A percentile compares a stretch with the other conserved stretches of the same genome.
phyloP scores from a whole-genome alignment of 2,113 vertebrate genomes.

The Alethe castanea region DNA sequence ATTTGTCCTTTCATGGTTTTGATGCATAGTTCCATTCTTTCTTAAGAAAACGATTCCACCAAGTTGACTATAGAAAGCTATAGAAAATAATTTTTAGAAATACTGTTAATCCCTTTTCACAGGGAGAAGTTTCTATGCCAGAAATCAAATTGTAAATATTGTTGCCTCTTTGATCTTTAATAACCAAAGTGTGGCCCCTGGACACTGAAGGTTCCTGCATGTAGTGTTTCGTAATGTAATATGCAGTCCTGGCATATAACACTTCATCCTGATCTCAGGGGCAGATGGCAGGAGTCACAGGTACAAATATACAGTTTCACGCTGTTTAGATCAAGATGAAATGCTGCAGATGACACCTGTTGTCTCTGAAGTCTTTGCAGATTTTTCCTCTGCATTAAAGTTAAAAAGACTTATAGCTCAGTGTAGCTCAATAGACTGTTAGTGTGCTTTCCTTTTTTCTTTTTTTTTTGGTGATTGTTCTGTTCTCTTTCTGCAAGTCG shows the following conservation, averaged over 20 bases:
- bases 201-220: not conserved
- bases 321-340: constrained; percentile 4
- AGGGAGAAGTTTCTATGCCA: not conserved
- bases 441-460: not conserved
- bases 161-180: constrained; percentile 27
- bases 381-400: not conserved
- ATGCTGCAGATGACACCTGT: constrained; percentile 11
- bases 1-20: not conserved
- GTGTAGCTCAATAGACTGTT: not conserved
- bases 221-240: not conserved
- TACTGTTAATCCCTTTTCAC: not conserved
- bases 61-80: not conserved
- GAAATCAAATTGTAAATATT: not conserved
- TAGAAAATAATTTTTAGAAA: not conserved
- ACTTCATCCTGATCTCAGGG: not conserved
- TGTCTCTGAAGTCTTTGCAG: constrained; percentile 5
- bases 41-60: not conserved
- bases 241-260: not conserved
- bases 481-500: not conserved
- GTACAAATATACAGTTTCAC: constrained; percentile 21
- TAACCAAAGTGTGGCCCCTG: not conserved
- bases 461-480: not conserved
- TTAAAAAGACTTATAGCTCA: not conserved
- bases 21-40: not conserved
- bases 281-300: constrained; percentile 42